Evolutionary conservation across 2,113 vertebrate species (phyloP), one percentile per base, ranked within the genome.

Genomic region (Ictalurus punctatus): DNA sequence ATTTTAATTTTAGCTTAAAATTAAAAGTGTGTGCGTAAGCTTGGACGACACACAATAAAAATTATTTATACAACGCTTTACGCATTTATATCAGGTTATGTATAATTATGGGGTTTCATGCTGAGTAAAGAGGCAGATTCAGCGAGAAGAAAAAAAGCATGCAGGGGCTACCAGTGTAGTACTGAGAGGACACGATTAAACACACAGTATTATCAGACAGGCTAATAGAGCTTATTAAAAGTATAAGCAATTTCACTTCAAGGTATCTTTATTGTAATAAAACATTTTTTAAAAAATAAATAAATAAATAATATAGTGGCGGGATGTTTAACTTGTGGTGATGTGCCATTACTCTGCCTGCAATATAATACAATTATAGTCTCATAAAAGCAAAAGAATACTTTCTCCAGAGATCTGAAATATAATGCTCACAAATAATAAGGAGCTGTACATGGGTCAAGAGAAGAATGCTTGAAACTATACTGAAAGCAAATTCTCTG

Each of bases 41-140:
- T 79, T 79, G 52, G 81, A 82, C 34, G 87, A 86, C 84, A 89
- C 74, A 27, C 76, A 89, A 82, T 88, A 74, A 83, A 71, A 86
- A 83, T 52, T 27, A 21, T 14, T 52, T 48, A 78, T 48, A 48
- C 12, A 78, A 34, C 81, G 63, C 63, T 88, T 83, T 82, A 56
- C 30, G 56, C 58, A 37, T 85, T 90, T 84, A 61, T 37, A 88
- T 86, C 78, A 44, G 67, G 48, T 88, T 82, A 65, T 63, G 74
- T 81, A 23, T 88, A 61, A 54, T 86, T 79, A 83, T 88, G 44
- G 44, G 83, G 44, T 78, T 80, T 34, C 56, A 86, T 86, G 71
- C 59, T 63, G 65, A 90, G 74, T 74, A 17, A 71, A 74, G 37
- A 52, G 44, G 0, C 14, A 59, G n/a, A 59, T 80, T 80, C 30